These are phyloP conservation scores for Chaetorhynchus papuensis DNA, from an alignment of 2,113 vertebrate genomes.

Conservation along the genomic window DNA sequence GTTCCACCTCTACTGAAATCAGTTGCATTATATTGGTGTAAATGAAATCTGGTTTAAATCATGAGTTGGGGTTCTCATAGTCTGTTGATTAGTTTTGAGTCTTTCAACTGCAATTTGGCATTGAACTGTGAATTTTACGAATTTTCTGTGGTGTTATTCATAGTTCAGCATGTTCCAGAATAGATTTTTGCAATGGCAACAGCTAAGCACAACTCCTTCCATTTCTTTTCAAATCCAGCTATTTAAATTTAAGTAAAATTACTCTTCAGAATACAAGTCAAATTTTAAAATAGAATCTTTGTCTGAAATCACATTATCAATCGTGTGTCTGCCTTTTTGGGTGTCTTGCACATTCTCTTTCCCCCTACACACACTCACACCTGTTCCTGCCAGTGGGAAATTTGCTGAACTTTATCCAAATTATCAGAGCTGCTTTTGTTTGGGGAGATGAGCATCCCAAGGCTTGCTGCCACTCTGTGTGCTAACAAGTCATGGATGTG, in stretches of 20 bases:
- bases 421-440: neutral
- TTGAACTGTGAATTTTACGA: neutral
- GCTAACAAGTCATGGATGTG: accelerated
- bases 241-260: neutral
- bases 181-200: neutral
- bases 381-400: neutral
- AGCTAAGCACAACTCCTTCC: neutral
- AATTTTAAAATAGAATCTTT: neutral
- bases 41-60: neutral
- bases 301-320: neutral
- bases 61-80: neutral
- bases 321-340: neutral
- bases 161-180: neutral
- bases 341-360: neutral
- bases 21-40: neutral
- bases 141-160: neutral
- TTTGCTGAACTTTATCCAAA: neutral
- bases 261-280: neutral
- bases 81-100: neutral
- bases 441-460: neutral
- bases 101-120: neutral
- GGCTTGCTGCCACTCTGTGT: neutral
- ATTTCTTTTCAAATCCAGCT: neutral
- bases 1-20: neutral
- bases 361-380: neutral